phyloP scores from a whole-genome alignment of 1,140 invertebrate species.

The Pseudomyrmex flavicornis region DNA sequence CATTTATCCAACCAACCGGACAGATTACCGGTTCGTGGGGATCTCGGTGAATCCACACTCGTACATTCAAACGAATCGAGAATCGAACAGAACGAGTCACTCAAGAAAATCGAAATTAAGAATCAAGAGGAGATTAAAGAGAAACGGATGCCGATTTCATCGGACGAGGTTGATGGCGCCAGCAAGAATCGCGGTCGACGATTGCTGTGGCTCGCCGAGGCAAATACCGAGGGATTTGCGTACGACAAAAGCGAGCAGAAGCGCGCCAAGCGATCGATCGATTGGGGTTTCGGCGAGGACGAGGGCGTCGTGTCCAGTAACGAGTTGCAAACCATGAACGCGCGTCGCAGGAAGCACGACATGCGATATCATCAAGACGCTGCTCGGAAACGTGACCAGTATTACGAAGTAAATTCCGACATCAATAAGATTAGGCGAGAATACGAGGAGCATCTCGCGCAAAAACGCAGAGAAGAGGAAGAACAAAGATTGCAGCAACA shows the following conservation, averaged over 20 bases:
- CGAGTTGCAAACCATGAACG: slow-evolving; percentile 65
- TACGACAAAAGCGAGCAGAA: slow-evolving; percentile 35
- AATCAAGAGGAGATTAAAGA: neutral
- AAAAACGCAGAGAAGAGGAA: slow-evolving; percentile 40
- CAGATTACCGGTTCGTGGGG: slow-evolving; percentile 76
- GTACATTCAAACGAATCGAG: neutral
- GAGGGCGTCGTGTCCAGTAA: slow-evolving; percentile 73
- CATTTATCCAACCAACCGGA: slow-evolving; percentile 24
- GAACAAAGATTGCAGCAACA: slow-evolving; percentile 33
- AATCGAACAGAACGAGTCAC: neutral
- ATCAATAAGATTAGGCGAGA: slow-evolving; percentile 51
- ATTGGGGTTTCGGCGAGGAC: slow-evolving; percentile 79
- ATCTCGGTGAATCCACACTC: slow-evolving; percentile 70
- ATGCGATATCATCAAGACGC: slow-evolving; percentile 45
- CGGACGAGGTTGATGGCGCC: neutral
- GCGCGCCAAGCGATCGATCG: slow-evolving; percentile 10
- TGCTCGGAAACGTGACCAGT: slow-evolving; percentile 57
- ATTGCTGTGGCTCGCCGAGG: slow-evolving; percentile 56
- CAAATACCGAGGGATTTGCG: slow-evolving; percentile 42
- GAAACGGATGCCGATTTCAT: neutral
- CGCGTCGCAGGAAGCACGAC: slow-evolving; percentile 48
- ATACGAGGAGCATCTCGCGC: slow-evolving; percentile 41
- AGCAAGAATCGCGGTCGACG: slow-evolving; percentile 57
- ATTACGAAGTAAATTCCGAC: slow-evolving; percentile 14
- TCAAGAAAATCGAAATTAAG: neutral